A percentile compares a stretch with the other conserved stretches of the same genome.
Evolutionary conservation across 1,140 invertebrate genomes (phyloP).

Genomic region (Helicoverpa zea): DNA sequence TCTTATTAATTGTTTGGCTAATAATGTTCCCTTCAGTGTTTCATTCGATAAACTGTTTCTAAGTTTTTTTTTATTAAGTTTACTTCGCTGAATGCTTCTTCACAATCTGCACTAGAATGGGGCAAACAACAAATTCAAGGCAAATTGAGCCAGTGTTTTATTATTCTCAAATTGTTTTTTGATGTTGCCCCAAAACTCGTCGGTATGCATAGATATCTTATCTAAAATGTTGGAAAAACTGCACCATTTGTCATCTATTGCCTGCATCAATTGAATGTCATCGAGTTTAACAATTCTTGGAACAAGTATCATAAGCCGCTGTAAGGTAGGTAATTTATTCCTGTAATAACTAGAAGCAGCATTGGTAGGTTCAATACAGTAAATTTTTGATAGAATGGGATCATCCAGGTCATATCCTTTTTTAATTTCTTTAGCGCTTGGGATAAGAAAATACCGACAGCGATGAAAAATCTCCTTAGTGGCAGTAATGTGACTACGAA

Average conservation of each 20-base stretch:
- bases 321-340: slow-evolving; percentile 26
- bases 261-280: slow-evolving; percentile 9
- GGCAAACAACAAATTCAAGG: slow-evolving; percentile 26
- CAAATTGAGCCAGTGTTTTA: slow-evolving; percentile 27
- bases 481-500: too few species aligned
- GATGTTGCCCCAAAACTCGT: slow-evolving; percentile 27
- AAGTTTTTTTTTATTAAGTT: slow-evolving; percentile 35
- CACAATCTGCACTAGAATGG: slow-evolving; percentile 29
- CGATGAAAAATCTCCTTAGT: neutral
- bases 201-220: slow-evolving; percentile 14
- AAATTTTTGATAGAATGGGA: slow-evolving; percentile 31
- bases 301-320: slow-evolving; percentile 11
- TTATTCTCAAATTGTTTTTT: slow-evolving; percentile 27
- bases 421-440: slow-evolving; percentile 25
- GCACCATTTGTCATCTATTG: slow-evolving; percentile 24
- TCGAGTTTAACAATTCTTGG: slow-evolving; percentile 12
- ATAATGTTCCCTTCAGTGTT: slow-evolving; percentile 28
- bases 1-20: slow-evolving; percentile 31
- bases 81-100: slow-evolving; percentile 23
- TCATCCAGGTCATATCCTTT: slow-evolving; percentile 20
- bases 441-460: slow-evolving; percentile 18
- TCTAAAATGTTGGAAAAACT: slow-evolving; percentile 18
- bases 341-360: slow-evolving; percentile 8
- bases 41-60: slow-evolving; percentile 33
- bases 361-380: slow-evolving; percentile 19